Conservation (phyloP, 2,888 invertebrate genomes). For the Lithophane leautieri region DNA sequence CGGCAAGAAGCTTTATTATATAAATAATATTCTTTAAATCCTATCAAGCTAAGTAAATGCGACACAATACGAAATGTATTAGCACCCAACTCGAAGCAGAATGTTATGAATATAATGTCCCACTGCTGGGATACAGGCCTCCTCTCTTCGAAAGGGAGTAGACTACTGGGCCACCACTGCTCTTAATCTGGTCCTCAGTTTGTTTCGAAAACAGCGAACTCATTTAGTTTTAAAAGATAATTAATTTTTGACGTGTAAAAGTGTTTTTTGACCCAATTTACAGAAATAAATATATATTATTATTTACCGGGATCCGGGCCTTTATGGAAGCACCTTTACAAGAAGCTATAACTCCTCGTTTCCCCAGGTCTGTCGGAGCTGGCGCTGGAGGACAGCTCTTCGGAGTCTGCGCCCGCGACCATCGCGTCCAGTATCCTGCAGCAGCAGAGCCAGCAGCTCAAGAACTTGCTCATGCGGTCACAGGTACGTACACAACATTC, state of each 20-base stretch:
- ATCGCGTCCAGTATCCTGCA: constrained; percentile 84
- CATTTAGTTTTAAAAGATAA: background rate
- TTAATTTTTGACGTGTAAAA: background rate
- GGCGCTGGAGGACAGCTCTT: constrained; percentile 73
- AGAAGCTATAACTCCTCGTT: background rate
- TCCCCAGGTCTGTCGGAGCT: constrained; percentile 74
- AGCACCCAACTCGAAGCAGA: no score
- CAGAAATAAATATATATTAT: background rate
- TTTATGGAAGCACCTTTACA: no score
- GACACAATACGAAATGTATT: no score
- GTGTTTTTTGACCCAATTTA: background rate
- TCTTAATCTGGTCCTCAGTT: background rate
- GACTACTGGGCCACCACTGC: no score
- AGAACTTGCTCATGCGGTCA: constrained; percentile 85
- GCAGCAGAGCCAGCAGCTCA: constrained; percentile 88
- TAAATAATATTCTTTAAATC: no score
- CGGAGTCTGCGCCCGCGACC: constrained; percentile 68
- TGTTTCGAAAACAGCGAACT: background rate
- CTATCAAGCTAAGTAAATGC: no score
- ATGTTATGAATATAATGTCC: no score
- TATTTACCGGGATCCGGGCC: no score
- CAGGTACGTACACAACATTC: constrained; percentile 77
- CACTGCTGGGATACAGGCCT: no score
- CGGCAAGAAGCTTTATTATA: no score
- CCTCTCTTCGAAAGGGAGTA: no score